phyloP scores from a whole-genome alignment of 64 coral and sea anemone genomes.

The Cladopsammia gracilis region DNA sequence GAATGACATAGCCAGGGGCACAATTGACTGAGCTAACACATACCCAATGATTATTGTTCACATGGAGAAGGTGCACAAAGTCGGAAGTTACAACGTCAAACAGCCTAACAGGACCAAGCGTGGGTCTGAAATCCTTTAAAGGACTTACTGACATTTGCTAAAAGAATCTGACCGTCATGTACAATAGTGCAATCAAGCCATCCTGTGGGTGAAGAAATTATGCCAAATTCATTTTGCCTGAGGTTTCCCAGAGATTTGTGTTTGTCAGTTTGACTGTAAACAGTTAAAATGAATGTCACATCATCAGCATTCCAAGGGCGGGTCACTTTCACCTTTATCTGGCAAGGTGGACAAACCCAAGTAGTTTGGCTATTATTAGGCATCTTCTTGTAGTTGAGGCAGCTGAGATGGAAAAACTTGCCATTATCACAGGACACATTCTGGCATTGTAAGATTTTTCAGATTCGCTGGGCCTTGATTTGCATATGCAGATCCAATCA shows the following conservation, averaged over 20 bases:
- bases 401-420: not conserved
- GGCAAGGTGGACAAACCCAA: not conserved
- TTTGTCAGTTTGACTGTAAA: not conserved
- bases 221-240: not conserved
- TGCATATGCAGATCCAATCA: not conserved
- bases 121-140: constrained; percentile 15
- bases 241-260: not conserved
- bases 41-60: not conserved
- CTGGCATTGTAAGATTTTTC: not conserved
- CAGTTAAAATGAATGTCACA: not conserved
- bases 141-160: too few relatives aligned
- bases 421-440: not conserved
- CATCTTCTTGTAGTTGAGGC: not conserved
- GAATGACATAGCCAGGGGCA: not conserved
- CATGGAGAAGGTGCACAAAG: not conserved
- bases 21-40: not conserved
- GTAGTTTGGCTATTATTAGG: not conserved
- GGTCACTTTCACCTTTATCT: not conserved
- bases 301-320: not conserved
- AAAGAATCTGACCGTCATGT: too few relatives aligned
- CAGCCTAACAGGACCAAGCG: not conserved
- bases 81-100: not conserved
- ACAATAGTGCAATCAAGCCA: not conserved
- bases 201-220: not conserved
- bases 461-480: not conserved